Conservation (phyloP, 2,888 invertebrate species). For the Trichopria drosophilae region DNA sequence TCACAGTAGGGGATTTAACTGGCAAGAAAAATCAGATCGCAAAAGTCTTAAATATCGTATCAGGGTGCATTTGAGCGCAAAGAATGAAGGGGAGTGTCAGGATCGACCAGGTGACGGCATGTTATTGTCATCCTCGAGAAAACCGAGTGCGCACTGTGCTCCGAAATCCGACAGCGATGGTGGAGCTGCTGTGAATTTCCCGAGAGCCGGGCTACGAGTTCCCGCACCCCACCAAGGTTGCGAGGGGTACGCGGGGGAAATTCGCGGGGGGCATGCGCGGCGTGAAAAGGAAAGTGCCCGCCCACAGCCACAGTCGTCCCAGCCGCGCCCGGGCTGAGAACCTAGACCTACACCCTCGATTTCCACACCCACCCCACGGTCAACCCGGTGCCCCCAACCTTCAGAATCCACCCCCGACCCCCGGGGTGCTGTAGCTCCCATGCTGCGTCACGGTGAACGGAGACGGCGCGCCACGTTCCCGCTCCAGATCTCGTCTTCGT, state of each 20-base stretch:
- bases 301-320: conserved; percentile 49
- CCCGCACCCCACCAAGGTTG: no score
- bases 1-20: no score
- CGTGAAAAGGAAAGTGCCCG: conserved; percentile 55
- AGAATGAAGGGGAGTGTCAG: no score
- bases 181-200: conserved; percentile 5
- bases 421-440: no score
- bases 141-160: conserved; percentile 19
- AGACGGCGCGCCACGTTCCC: conserved; percentile 8
- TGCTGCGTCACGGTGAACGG: background rate
- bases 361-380: conserved; percentile 44
- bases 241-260: conserved; percentile 23
- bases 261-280: conserved; percentile 49
- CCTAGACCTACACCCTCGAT: conserved; percentile 56
- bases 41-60: no score
- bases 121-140: conserved; percentile 39
- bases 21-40: no score
- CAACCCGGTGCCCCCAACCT: conserved; percentile 56
- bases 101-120: conserved; percentile 33
- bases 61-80: no score
- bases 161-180: conserved; percentile 3
- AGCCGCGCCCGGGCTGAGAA: conserved; percentile 36
- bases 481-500: conserved; percentile 7
- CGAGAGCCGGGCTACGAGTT: no score
- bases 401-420: conserved; percentile 39